phyloP scores from a whole-genome alignment of 2,113 vertebrate genomes.

The Corvus hawaiiensis region DNA sequence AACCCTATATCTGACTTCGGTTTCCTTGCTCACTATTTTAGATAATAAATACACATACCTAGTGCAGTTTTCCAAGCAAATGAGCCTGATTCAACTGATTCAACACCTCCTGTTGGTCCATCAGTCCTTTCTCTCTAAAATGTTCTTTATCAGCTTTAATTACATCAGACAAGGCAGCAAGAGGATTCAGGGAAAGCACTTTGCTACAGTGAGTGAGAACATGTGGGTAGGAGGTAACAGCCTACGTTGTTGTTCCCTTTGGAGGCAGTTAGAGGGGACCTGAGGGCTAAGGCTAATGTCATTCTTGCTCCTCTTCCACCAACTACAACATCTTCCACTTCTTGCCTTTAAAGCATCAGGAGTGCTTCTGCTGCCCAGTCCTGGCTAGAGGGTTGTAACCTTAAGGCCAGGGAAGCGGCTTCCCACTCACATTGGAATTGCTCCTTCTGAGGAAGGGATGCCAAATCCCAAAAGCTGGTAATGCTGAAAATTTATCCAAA shows the following conservation, averaged over 20 bases:
- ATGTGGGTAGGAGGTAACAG: background rate
- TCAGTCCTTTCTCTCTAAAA: background rate
- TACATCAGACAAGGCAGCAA: background rate
- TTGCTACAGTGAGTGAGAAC: background rate
- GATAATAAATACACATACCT: background rate
- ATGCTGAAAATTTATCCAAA: background rate
- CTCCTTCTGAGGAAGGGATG: background rate
- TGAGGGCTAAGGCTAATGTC: background rate
- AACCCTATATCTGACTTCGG: background rate
- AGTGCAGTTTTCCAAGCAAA: background rate
- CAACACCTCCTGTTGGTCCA: background rate
- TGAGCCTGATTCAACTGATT: background rate
- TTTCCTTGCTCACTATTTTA: background rate
- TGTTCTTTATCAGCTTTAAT: background rate
- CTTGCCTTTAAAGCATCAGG: background rate
- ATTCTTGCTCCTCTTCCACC: background rate
- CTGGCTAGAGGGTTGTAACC: background rate
- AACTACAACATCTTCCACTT: background rate
- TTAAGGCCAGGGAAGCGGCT: background rate
- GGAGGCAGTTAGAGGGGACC: background rate
- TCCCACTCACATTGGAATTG: background rate
- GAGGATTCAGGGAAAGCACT: background rate
- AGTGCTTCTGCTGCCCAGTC: background rate
- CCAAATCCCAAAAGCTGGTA: background rate
- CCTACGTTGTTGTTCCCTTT: background rate